These are phyloP conservation scores for Harpagoxenus sublaevis DNA, from an alignment of 2,888 invertebrate species.

Conservation along the genomic window DNA sequence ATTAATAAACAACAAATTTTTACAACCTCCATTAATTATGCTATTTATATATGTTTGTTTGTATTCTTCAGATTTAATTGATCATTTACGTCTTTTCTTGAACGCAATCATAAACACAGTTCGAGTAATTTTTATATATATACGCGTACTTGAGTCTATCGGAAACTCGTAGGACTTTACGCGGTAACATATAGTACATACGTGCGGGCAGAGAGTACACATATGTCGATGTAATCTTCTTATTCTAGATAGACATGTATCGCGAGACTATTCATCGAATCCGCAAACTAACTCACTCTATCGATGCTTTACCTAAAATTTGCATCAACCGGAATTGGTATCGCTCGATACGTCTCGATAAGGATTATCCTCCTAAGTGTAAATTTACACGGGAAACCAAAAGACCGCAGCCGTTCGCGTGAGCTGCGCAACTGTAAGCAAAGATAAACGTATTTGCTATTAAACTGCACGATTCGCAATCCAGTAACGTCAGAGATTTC, in stretches of 20 bases:
- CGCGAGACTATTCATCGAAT: slow-evolving; percentile 22
- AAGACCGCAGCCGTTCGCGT: slow-evolving; percentile 2
- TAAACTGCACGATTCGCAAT: slow-evolving; percentile 12
- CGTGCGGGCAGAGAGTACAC: not conserved
- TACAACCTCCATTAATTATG: not conserved
- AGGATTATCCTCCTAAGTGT: slow-evolving; percentile 40
- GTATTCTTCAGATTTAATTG: not conserved
- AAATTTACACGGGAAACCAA: slow-evolving; percentile 42
- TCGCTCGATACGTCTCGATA: slow-evolving; percentile 32
- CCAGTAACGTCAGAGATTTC: not conserved
- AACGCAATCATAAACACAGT: not conserved
- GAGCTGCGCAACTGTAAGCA: slow-evolving; percentile 17
- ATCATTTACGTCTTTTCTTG: not conserved
- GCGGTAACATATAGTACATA: not conserved
- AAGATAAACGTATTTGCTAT: slow-evolving; percentile 30
- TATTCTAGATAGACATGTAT: slow-evolving; percentile 17
- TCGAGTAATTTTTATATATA: not conserved
- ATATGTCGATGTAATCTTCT: slow-evolving; percentile 39
- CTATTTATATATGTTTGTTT: not conserved
- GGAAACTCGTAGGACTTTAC: not conserved
- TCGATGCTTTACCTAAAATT: slow-evolving; percentile 31
- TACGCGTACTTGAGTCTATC: not conserved
- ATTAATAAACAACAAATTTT: not conserved
- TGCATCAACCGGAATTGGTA: slow-evolving; percentile 35
- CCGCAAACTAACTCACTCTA: slow-evolving; percentile 35